Evolutionary conservation across 1,140 invertebrate species (phyloP), one percentile per base, ranked within the genome.

Genomic region (Hycleus cichorii): DNA sequence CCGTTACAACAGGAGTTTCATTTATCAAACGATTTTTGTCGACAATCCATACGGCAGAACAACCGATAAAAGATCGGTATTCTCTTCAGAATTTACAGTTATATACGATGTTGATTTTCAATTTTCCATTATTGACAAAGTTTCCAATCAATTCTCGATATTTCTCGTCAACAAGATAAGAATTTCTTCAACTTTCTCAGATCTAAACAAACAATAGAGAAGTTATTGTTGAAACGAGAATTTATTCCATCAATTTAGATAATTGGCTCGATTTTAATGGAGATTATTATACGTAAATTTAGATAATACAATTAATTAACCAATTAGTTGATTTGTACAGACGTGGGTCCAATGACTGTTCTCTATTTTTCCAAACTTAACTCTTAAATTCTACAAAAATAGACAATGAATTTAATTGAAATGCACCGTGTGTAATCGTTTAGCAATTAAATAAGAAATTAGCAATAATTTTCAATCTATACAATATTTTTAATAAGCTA

Each of bases 261-360:
- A 12, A 6, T 45, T 7, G 4, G 18, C 4, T 44, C 5, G 18
- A 5, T 45, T 11, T 12, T 42, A 42, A 12, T 45, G 9, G 18
- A 12, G 40, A 45, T 12, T 12, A 45, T 3, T 6, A 11, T 24
- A 11, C 43, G n/a, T 44, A 44, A 4, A 11, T 2, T 24, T 11
- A 11, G 18, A 11, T 24, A 44, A 11, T 11, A 11, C 4, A 11
- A 11, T 11, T 44, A 11, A 24, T 24, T 9, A 44, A 44, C 9
- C 18, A 32, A 32, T 7, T 7, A 32, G 7, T 55, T 25, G 38
- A 60, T 52, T 39, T 60, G 52, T 60, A 60, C 52, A 60, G 58
- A 56, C 45, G 49, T 47, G 58, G 58, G 58, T 60, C 58, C 58
- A 60, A 60, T 48, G 55, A 55, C 58, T 60, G 51, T 53, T 59